Evolutionary conservation across 1,140 invertebrate genomes (phyloP), one percentile per base, ranked within the genome.

Genomic region (Drosophila erecta): DNA sequence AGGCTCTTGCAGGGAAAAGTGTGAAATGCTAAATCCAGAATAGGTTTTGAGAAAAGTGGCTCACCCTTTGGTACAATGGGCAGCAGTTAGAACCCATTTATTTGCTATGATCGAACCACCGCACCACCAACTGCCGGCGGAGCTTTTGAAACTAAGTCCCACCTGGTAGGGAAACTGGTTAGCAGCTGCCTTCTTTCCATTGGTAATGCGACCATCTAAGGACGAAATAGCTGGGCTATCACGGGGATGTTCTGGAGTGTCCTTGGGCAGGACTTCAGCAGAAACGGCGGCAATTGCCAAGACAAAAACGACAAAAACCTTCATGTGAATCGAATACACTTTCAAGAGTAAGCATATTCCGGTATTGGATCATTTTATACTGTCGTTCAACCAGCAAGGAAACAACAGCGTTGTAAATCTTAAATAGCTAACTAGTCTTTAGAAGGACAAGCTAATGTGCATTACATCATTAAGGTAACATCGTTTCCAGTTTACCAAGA

Each of bases 61-160:
- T 53, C 41, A 81, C 77, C 71, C 79, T 50, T 30, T 59, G 37
- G 70, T 75, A 76, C 95, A 95, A 76, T 95, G 95, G n/a, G 94
- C 95, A 6, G 95, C 94, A 3, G 94, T 94, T n/a, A 47, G 22
- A 27, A 47, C 22, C 44, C 44, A 40, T 95, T 59, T 2, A 95
- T 87, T 92, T 92, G 94, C 4, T 22, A 95, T 93, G 49, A 95
- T 77, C 41, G 94, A 94, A 11, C 94, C 95, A 7, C 95, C 95
- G 81, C 95, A 95, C 81, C 92, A 93, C 77, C 80, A 72, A 78
- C 91, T 66, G 14, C 65, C 61, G 5, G 89, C 86, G 15, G 49
- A 20, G 15, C 40, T 41, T 22, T 90, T 79, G 71, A 93, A 83
- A 10, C 50, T 46, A 11, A 94, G 75, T 1, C 92, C 91, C 12